Percentiles rank a stretch among this genome's conserved stretches.
Conservation (phyloP, 1,140 invertebrate species). For the Polypedilum pembai region DNA sequence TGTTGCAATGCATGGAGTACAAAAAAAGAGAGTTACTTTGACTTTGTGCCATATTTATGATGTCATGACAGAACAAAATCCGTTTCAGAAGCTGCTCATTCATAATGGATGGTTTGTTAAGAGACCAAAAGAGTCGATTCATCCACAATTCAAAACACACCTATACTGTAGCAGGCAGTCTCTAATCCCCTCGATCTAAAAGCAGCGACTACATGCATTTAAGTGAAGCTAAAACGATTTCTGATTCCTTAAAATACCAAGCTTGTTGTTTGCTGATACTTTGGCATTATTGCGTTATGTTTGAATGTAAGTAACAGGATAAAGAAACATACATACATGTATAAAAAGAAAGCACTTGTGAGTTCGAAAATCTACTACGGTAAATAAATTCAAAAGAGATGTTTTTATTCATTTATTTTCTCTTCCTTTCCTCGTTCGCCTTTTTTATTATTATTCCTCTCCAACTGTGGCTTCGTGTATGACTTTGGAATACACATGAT, state of each 20-base stretch:
- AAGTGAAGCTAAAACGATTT: neutral
- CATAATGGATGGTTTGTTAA: constrained; percentile 1
- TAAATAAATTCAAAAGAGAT: constrained; percentile 18
- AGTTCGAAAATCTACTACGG: neutral
- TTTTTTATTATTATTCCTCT: neutral
- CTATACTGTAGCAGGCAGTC: neutral
- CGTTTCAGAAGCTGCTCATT: neutral
- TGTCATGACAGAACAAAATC: neutral
- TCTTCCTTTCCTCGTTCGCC: neutral
- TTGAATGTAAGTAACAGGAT: neutral
- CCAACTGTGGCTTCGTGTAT: constrained; percentile 3
- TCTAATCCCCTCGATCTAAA: neutral
- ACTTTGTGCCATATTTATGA: constrained; percentile 12
- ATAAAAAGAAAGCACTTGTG: neutral
- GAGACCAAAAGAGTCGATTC: neutral
- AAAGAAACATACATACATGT: neutral
- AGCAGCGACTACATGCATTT: constrained; percentile 5
- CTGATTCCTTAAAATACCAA: neutral
- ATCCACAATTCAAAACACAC: constrained; percentile 17
- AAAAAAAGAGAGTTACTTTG: neutral
- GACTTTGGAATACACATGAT: constrained; percentile 9
- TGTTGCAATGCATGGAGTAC: neutral
- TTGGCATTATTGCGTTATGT: neutral
- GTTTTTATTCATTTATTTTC: constrained; percentile 8
- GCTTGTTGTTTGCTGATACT: too few relatives aligned